Conservation (phyloP, 2,888 invertebrate species). For the Amaurobius ferox region DNA sequence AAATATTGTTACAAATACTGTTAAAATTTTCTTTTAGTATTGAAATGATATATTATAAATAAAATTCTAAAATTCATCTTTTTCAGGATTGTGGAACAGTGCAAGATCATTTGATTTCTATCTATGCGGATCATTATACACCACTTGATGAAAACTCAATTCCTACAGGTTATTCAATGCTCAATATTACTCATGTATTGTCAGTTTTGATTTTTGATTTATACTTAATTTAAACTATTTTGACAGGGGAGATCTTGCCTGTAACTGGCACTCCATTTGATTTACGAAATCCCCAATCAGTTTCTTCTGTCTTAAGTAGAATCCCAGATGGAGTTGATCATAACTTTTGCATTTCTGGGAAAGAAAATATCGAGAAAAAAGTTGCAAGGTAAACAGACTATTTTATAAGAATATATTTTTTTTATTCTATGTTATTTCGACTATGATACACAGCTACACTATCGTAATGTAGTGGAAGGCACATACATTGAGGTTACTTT, state of each 20-base stretch:
- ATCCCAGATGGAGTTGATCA: constrained; percentile 87
- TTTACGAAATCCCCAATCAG: constrained; percentile 82
- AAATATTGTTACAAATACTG: no score
- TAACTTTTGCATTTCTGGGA: constrained; percentile 83
- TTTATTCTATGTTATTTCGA: no score
- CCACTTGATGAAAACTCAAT: constrained; percentile 84
- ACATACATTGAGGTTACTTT: no score
- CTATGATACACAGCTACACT: no score
- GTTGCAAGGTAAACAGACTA: constrained; percentile 62
- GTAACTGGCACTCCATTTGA: constrained; percentile 87
- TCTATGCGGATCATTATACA: constrained; percentile 88
- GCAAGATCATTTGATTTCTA: constrained; percentile 77
- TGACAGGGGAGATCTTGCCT: constrained; percentile 83
- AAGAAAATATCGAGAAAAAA: constrained; percentile 19
- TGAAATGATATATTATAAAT: no score
- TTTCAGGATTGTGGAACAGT: constrained; percentile 75
- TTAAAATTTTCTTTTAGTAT: no score
- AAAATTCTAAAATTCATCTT: neutral
- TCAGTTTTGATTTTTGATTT: neutral
- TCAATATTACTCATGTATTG: neutral
- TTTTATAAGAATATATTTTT: no score
- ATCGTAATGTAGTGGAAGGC: no score
- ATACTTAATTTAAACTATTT: constrained; percentile 22
- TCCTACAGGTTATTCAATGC: constrained; percentile 82
- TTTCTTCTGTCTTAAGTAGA: constrained; percentile 83